A percentile compares a stretch with the other conserved stretches of the same genome.
phyloP scores from a whole-genome alignment of 2,888 invertebrate genomes.

The Andrena flavipes region DNA sequence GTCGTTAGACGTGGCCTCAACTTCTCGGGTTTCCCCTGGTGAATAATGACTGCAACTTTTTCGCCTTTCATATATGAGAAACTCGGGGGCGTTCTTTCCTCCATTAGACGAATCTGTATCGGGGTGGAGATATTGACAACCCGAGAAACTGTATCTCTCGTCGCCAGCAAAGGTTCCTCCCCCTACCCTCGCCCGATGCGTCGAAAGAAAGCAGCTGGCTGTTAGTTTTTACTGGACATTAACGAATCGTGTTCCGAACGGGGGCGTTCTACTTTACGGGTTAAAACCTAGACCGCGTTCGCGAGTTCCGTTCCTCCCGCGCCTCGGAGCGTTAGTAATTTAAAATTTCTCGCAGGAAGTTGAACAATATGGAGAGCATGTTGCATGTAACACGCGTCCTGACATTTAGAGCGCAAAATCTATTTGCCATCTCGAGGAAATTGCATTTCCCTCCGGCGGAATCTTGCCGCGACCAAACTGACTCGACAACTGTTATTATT shows the following conservation, averaged over 20 bases:
- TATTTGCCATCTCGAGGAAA: background rate
- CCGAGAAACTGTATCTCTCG: background rate
- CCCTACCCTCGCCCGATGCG: background rate
- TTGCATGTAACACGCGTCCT: background rate
- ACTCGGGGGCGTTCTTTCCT: background rate
- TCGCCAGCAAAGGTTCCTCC: background rate
- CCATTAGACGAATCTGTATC: background rate
- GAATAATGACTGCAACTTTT: constrained; percentile 36
- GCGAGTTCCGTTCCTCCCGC: background rate
- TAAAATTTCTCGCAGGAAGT: background rate
- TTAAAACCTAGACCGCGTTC: background rate
- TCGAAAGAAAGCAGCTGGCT: background rate
- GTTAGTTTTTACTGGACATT: background rate
- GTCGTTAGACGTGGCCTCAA: background rate
- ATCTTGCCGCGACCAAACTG: background rate
- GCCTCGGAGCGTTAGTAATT: background rate
- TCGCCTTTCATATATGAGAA: constrained; percentile 11
- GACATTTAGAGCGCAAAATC: constrained; percentile 11
- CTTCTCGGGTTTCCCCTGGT: constrained; percentile 13
- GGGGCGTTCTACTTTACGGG: background rate
- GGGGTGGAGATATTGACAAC: background rate
- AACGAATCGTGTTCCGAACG: background rate
- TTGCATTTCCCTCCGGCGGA: constrained; percentile 13
- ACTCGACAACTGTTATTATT: constrained; percentile 9
- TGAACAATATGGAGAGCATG: background rate